These are phyloP conservation scores for Lathamus discolor DNA, from an alignment of 2,113 vertebrate genomes.

Conservation along the genomic window DNA sequence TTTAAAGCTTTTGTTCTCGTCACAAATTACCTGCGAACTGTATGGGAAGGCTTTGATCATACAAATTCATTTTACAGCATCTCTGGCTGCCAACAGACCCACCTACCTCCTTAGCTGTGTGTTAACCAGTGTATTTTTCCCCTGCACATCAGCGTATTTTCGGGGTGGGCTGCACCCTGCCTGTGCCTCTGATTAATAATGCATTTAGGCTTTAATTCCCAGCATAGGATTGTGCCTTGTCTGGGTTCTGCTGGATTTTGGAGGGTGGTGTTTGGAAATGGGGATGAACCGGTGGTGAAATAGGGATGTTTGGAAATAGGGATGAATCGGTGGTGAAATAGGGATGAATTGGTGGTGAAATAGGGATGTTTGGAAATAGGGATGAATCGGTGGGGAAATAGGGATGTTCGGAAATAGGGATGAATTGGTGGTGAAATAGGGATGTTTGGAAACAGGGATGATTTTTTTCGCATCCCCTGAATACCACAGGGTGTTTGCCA, in stretches of 20 bases:
- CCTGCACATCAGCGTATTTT: neutral
- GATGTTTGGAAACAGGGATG: neutral
- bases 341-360: neutral
- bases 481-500: fast-evolving
- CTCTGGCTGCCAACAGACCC: conserved; percentile 12
- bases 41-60: conserved; percentile 51
- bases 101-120: neutral
- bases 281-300: neutral
- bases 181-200: neutral
- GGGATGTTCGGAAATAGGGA: neutral
- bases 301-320: neutral
- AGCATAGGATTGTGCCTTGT: neutral
- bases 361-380: no score
- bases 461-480: neutral
- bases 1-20: conserved; percentile 67
- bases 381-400: no score
- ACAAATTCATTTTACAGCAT: conserved; percentile 14
- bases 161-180: neutral
- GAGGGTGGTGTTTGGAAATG: neutral
- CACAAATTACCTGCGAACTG: conserved; percentile 56
- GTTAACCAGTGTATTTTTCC: neutral
- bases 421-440: neutral
- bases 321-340: neutral
- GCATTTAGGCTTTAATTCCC: neutral
- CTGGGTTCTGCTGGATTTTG: neutral